Percentiles rank a stretch among this genome's conserved stretches.
phyloP scores from a whole-genome alignment of 2,888 invertebrate species.

The Amiota mariae region DNA sequence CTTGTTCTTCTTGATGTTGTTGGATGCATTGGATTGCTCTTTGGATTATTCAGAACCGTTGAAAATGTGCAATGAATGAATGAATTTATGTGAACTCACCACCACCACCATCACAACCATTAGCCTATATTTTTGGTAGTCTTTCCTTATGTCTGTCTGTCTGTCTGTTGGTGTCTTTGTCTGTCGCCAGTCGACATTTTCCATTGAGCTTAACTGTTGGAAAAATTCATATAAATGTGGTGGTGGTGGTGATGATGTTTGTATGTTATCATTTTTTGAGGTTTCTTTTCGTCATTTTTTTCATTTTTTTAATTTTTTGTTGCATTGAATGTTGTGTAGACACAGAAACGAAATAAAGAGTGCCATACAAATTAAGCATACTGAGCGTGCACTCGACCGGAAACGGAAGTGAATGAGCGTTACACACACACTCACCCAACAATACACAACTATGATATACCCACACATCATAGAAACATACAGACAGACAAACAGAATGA shows the following conservation, averaged over 20 bases:
- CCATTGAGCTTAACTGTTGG: constrained; percentile 50
- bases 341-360: constrained; percentile 12
- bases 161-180: constrained; percentile 19
- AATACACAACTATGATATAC: constrained; percentile 1
- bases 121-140: too few relatives aligned
- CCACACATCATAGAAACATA: not conserved
- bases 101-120: not conserved
- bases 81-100: constrained; percentile 56
- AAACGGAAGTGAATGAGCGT: constrained; percentile 56
- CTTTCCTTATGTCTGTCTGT: not conserved
- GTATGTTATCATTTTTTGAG: constrained; percentile 51
- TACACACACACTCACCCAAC: not conserved
- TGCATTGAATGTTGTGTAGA: constrained; percentile 6
- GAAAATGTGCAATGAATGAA: constrained; percentile 66
- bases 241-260: constrained; percentile 54
- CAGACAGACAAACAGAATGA: not conserved
- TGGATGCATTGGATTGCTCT: constrained; percentile 54
- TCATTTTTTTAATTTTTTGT: not conserved
- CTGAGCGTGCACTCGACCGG: constrained; percentile 34
- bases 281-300: not conserved
- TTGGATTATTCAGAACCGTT: constrained; percentile 66
- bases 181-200: constrained; percentile 10
- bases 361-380: constrained; percentile 50
- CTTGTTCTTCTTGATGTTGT: too few relatives aligned
- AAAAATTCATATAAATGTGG: constrained; percentile 61